These are phyloP conservation scores for Lepus townsendii DNA, from an alignment of 2,797 vertebrate genomes.

Conservation along the genomic window DNA sequence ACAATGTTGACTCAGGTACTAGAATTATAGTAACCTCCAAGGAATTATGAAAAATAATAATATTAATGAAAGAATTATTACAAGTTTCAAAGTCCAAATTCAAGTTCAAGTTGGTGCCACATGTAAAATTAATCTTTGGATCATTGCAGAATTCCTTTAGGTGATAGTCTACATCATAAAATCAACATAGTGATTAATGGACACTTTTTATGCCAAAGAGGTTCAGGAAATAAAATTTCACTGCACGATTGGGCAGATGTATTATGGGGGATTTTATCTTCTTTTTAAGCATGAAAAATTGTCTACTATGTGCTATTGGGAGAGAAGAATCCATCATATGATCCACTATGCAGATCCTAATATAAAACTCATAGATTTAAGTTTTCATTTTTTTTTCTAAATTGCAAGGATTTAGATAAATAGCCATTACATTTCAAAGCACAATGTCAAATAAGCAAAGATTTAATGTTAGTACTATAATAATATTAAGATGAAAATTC, in stretches of 20 bases:
- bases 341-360: neutral
- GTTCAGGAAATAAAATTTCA: constrained; percentile 70
- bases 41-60: constrained; percentile 56
- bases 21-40: constrained; percentile 28
- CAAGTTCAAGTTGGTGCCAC: constrained; percentile 53
- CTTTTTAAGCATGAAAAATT: constrained; percentile 72
- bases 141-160: constrained; percentile 72
- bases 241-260: constrained; percentile 28
- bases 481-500: neutral
- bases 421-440: neutral
- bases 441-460: constrained; percentile 33
- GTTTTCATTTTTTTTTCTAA: constrained; percentile 56
- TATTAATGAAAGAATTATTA: constrained; percentile 42
- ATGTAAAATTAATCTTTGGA: constrained; percentile 68
- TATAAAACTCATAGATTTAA: neutral
- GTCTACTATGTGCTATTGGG: neutral
- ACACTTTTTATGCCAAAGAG: constrained; percentile 67
- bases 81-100: constrained; percentile 58
- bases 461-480: neutral
- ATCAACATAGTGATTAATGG: constrained; percentile 70
- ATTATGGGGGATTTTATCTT: constrained; percentile 69
- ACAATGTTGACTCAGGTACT: neutral
- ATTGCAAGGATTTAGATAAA: constrained; percentile 59
- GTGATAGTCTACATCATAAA: constrained; percentile 62
- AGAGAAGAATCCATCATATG: constrained; percentile 63